Base-by-base conservation (phyloP, 2,113 vertebrate species). In the Gallinago undulata region DNA sequence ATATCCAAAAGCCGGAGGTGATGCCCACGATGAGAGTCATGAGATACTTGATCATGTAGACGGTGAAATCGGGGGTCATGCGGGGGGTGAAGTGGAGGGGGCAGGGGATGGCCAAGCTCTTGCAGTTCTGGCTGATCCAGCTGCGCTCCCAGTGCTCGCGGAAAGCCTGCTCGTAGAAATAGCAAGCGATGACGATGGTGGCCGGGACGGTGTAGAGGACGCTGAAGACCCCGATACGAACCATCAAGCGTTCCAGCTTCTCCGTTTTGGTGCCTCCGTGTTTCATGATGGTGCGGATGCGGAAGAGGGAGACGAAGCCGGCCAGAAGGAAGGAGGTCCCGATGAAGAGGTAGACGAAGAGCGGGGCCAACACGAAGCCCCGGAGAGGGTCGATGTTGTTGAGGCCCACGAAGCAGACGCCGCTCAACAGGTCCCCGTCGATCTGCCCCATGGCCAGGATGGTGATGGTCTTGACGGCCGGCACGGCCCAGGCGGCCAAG, bases 21-120 rank as follows among this genome's bases (percentile, higher is more conserved):
- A 99, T 99, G 91, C 99, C 99, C 90, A 99, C 99, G 79, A 99
- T 99, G 95, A 99, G 99, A 33, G 99, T 99, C 99, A 99, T 99
- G 97, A 99, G 99, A 97, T 99, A 99, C 97, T 99, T 99, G 97
- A 99, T 99, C 99, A 99, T 99, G 98, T 99, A 99, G 97, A 99
- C 99, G 7, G 99, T 99, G 98, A 99, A 99, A 96, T 99, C 99
- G 5, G 99, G 99, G 73, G 98, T 99, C 99, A 99, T 99, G 94
- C 98, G 98, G 41, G 99, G 99, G 45, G 98, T 98, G 60, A 98
- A 97, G 70, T 99, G 99, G 68, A 97, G 84, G 0, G 99, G 99
- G 96, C 99, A 99, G 15, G 99, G 99, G 91, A 99, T 99, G 97
- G 99, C 99, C 97, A 99, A 96, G 96, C 98, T 98, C 96, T 99